Conservation (phyloP, 2,888 invertebrate species). For the Zeuzera pyrina region DNA sequence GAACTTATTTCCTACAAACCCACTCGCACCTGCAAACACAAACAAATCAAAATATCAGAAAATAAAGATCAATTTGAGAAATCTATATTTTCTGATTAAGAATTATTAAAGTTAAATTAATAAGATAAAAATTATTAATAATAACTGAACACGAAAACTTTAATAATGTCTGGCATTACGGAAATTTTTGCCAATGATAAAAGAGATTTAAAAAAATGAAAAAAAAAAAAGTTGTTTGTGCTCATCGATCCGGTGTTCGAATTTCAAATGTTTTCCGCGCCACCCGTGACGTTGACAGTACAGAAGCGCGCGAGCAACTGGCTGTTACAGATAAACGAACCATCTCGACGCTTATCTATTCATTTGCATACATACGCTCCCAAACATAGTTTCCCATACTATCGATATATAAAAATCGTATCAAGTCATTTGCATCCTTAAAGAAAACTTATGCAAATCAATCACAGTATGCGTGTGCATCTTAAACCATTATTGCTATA, state of each 20-base stretch:
- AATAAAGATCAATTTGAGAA: background rate
- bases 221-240: background rate
- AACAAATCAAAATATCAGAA: background rate
- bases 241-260: conserved; percentile 7
- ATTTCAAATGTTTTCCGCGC: conserved; percentile 20
- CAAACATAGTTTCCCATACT: conserved; percentile 50
- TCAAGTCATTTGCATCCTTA: conserved; percentile 54
- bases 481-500: conserved; percentile 42
- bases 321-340: conserved; percentile 48
- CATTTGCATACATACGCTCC: conserved; percentile 54
- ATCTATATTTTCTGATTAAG: conserved; percentile 1
- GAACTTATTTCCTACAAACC: background rate
- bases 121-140: background rate
- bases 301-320: conserved; percentile 65
- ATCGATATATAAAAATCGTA: conserved; percentile 37
- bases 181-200: background rate
- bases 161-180: background rate
- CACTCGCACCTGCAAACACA: background rate
- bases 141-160: background rate
- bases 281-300: conserved; percentile 45
- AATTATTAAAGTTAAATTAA: background rate
- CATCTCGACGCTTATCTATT: conserved; percentile 50
- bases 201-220: background rate
- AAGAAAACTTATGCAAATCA: conserved; percentile 67
- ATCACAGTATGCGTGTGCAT: conserved; percentile 33